These are phyloP conservation scores for Gymnobelideus leadbeateri DNA, from an alignment of 2,113 vertebrate species.

Conservation along the genomic window DNA sequence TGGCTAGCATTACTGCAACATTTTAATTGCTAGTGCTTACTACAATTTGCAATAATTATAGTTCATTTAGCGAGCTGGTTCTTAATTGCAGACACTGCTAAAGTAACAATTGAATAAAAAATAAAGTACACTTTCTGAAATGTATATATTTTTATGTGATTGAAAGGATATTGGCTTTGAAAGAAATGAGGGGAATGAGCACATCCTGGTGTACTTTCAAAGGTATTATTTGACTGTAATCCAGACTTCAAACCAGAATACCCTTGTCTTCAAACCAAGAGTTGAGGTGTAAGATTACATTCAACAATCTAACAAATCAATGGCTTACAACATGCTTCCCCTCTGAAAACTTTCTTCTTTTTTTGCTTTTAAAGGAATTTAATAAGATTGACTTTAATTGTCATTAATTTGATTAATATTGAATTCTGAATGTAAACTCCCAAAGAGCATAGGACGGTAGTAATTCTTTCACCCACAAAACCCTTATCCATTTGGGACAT, in stretches of 20 bases:
- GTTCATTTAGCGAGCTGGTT: constrained; percentile 84
- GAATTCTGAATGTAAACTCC: background rate
- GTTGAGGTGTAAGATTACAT: background rate
- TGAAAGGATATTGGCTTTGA: constrained; percentile 53
- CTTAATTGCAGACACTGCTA: constrained; percentile 86
- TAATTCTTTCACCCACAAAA: background rate
- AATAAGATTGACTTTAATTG: background rate
- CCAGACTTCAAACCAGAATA: background rate
- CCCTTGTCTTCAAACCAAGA: background rate
- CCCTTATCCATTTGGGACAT: background rate
- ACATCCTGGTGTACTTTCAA: constrained; percentile 68
- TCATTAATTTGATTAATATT: background rate
- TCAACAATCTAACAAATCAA: background rate
- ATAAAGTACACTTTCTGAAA: constrained; percentile 69
- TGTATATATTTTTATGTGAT: constrained; percentile 59
- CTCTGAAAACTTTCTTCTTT: background rate
- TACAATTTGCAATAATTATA: constrained; percentile 86
- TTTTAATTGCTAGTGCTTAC: constrained; percentile 83
- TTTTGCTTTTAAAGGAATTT: background rate
- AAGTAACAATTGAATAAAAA: constrained; percentile 85
- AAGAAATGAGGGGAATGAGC: constrained; percentile 66
- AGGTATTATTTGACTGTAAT: constrained; percentile 53
- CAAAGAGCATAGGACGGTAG: background rate
- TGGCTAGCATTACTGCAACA: constrained; percentile 77
- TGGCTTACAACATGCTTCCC: background rate